Evolutionary conservation across 2,888 invertebrate species (phyloP).

Genomic region (Ichneumoninae sp.): DNA sequence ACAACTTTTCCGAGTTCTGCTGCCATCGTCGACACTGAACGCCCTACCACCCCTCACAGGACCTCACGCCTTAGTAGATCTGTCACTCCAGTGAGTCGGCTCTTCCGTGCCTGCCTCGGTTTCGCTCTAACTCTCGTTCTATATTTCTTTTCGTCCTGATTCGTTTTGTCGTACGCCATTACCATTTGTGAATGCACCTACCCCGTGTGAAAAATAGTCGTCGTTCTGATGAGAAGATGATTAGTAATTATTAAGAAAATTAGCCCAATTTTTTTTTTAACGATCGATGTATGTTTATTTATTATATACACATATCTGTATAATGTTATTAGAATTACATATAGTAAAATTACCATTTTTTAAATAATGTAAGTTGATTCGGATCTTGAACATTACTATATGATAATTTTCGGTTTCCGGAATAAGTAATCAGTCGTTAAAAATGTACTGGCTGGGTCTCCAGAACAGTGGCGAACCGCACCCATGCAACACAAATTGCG

Average conservation of each 20-base stretch:
- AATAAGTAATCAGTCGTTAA: background rate
- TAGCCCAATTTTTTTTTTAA: background rate
- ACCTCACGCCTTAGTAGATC: constrained; percentile 85
- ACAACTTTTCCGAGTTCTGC: constrained; percentile 84
- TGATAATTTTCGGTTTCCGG: background rate
- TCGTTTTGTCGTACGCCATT: constrained; percentile 38
- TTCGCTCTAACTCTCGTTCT: constrained; percentile 58
- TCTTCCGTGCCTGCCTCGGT: constrained; percentile 65
- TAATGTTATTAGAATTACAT: background rate
- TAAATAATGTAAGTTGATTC: background rate
- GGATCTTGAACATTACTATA: background rate
- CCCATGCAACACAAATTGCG: background rate
- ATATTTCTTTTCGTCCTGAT: constrained; percentile 17
- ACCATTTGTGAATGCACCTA: constrained; percentile 48
- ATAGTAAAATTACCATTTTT: background rate
- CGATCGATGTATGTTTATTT: background rate
- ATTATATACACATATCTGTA: background rate
- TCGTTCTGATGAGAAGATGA: constrained; percentile 43
- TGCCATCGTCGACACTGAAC: constrained; percentile 87
- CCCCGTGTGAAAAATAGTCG: background rate
- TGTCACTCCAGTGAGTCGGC: constrained; percentile 85
- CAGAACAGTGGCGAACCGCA: background rate
- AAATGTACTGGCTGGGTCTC: background rate
- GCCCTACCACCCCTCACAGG: constrained; percentile 86
- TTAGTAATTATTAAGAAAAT: background rate